Evolutionary conservation across 2,888 invertebrate species (phyloP), one percentile per base, ranked within the genome.

Genomic region (Serrognathus titanus): DNA sequence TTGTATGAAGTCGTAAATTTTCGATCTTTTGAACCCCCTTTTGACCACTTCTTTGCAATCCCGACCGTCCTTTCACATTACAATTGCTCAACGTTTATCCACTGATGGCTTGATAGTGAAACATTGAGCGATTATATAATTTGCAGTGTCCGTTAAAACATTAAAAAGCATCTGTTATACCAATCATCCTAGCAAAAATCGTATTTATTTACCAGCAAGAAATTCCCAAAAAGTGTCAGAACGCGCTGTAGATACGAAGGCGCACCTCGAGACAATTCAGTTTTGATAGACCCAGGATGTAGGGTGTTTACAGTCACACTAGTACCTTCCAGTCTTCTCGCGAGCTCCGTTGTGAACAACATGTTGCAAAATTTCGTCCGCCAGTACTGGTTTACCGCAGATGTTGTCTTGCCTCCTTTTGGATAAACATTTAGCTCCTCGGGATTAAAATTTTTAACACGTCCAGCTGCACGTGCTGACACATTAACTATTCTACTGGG

Each of bases 241-340:
- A 31, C 24, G 7, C 6, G 24, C 7, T 31, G 24, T 31, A 31
- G 24, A 7, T 31, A 31, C 13, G 40, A 11, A 12, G 40, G 40
- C 6, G 12, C 13, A 8, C 40, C 41, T 20, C 57, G 40, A 49
- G 65, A 68, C 46, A 74, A 65, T 20, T 72, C 66, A 0, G 72
- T 73, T 47, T 70, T 63, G n/a, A 77, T 71, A 45, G 70, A 59
- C 20, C 77, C 77, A n/a, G 78, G 77, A 66, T 77, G 73, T n/a
- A 77, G 56, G 35, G 73, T 73, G 59, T 78, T 76, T 2, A 70
- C 71, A 9, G 73, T 73, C 0, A 77, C 71, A 10, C 72, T 73
- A 53, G 60, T 67, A 16, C 67, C 69, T 52, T 66, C 66, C 9
- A 77, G 61, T 52, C 65, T 66, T 51, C 70, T 67, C 1, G 75